Conservation (phyloP, 2,888 invertebrate species). For the Tuberolachnus salignus region DNA sequence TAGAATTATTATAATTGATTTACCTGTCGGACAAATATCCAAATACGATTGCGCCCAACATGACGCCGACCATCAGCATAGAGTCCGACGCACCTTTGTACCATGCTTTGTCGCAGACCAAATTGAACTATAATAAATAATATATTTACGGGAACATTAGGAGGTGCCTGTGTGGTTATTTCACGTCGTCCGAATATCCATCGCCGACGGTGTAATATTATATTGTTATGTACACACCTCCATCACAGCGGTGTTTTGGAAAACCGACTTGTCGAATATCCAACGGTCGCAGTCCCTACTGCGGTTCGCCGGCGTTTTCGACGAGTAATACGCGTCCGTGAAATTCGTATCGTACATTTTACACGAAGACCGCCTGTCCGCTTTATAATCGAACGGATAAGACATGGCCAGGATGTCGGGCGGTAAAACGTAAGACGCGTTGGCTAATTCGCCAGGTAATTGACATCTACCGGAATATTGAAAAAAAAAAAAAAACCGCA, state of each 20-base stretch:
- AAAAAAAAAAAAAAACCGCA: too few relatives aligned
- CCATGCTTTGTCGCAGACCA: slow-evolving; percentile 72
- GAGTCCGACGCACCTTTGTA: slow-evolving; percentile 72
- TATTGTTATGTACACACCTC: slow-evolving; percentile 65
- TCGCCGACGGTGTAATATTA: background rate
- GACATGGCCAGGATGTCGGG: slow-evolving; percentile 64
- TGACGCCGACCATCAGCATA: slow-evolving; percentile 75
- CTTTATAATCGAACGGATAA: slow-evolving; percentile 66
- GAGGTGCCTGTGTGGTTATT: too few relatives aligned
- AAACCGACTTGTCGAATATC: slow-evolving; percentile 69
- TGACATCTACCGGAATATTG: slow-evolving; percentile 65
- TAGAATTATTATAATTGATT: slow-evolving; percentile 49
- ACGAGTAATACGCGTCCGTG: slow-evolving; percentile 61
- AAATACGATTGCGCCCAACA: slow-evolving; percentile 75
- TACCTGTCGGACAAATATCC: slow-evolving; percentile 74
- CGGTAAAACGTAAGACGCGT: slow-evolving; percentile 66
- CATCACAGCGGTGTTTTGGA: slow-evolving; percentile 70
- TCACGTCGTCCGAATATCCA: background rate
- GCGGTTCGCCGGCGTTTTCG: slow-evolving; percentile 59
- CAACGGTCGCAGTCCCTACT: slow-evolving; percentile 66
- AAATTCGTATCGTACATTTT: slow-evolving; percentile 64
- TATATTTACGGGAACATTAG: too few relatives aligned
- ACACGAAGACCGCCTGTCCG: slow-evolving; percentile 66
- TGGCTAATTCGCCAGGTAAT: slow-evolving; percentile 67
- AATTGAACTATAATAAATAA: slow-evolving; percentile 71